phyloP scores from a whole-genome alignment of 2,113 vertebrate genomes.

The Callaeas wilsoni region DNA sequence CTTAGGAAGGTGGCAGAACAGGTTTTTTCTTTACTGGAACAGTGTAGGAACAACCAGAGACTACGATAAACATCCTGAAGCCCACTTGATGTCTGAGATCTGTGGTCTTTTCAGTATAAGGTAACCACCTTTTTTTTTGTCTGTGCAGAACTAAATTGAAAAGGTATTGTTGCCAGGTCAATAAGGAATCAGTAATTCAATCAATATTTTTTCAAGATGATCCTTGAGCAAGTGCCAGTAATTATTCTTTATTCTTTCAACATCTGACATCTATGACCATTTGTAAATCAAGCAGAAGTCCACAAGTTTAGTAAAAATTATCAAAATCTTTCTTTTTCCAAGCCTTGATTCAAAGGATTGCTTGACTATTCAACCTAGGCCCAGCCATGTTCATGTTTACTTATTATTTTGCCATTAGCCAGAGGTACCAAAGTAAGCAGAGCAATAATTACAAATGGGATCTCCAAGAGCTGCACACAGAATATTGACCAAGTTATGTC shows the following conservation, averaged over 20 bases:
- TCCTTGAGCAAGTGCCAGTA: background rate
- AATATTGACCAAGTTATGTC: background rate
- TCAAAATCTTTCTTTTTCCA: background rate
- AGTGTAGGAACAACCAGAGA: background rate
- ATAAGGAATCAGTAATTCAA: background rate
- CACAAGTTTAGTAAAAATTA: background rate
- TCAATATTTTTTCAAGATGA: background rate
- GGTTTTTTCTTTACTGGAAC: background rate
- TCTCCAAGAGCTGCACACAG: background rate
- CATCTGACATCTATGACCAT: background rate
- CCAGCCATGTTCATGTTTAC: background rate
- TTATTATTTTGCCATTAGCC: background rate
- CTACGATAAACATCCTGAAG: background rate
- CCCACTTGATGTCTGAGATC: background rate
- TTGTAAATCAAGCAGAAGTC: background rate
- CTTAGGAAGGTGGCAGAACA: background rate
- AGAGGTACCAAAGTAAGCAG: background rate
- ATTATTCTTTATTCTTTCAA: background rate
- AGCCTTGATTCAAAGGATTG: background rate
- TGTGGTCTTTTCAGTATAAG: background rate
- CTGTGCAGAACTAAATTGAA: background rate
- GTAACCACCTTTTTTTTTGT: fast-evolving
- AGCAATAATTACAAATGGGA: background rate
- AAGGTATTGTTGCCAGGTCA: background rate
- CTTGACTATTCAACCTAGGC: background rate